Evolutionary conservation across 2,113 vertebrate species (phyloP).

Genomic region (Pristiophorus japonicus): DNA sequence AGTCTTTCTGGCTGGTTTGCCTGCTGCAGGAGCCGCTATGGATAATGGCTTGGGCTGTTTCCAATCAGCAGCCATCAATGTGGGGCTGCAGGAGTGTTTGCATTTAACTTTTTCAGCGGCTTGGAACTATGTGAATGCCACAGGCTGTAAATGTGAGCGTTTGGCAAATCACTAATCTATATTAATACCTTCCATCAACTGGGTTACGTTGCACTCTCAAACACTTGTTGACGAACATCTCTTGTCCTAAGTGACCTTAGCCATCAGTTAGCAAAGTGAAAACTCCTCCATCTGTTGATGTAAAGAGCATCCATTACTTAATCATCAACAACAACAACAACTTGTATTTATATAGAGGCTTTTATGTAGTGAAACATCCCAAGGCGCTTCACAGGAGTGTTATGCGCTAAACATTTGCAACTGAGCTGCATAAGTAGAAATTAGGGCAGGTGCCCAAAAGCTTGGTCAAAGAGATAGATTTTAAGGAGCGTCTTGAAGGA

Average conservation of each 20-base stretch:
- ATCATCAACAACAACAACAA: too few relatives aligned
- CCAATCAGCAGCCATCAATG: not conserved
- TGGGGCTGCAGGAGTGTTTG: not conserved
- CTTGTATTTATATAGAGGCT: too few relatives aligned
- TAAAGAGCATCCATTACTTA: not conserved
- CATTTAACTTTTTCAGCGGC: not conserved
- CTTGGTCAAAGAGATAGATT: too few relatives aligned
- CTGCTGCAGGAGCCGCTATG: not conserved
- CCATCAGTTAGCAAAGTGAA: too few relatives aligned
- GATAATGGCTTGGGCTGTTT: not conserved
- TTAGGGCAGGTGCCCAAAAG: too few relatives aligned
- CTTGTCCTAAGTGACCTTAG: not conserved
- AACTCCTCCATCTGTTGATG: too few relatives aligned
- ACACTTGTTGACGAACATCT: not conserved
- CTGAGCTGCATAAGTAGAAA: too few relatives aligned
- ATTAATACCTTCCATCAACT: not conserved
- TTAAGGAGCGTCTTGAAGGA: too few relatives aligned
- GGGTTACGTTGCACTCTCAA: not conserved
- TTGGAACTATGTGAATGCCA: not conserved
- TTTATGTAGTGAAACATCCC: too few relatives aligned
- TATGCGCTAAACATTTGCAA: too few relatives aligned
- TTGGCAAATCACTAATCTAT: not conserved
- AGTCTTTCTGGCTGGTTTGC: not conserved
- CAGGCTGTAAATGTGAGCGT: not conserved
- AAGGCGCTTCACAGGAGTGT: too few relatives aligned